phyloP scores from a whole-genome alignment of 2,888 invertebrate genomes.

The Tenodera sinensis region DNA sequence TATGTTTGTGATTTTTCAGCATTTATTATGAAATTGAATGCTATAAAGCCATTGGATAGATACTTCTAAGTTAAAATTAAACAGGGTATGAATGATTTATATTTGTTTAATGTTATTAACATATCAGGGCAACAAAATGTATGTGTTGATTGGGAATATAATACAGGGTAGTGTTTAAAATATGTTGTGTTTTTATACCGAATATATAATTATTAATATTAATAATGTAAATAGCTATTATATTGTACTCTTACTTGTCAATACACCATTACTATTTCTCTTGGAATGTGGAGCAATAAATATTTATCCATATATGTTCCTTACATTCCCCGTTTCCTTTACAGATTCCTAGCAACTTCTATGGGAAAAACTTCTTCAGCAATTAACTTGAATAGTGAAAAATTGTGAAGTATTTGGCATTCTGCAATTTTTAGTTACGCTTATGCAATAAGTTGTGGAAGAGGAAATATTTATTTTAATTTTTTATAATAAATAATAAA shows the following conservation, averaged over 20 bases:
- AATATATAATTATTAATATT: constrained; percentile 9
- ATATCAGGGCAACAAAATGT: constrained; percentile 1
- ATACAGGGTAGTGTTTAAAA: constrained; percentile 17
- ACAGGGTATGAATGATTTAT: constrained; percentile 20
- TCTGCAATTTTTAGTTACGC: too few species aligned
- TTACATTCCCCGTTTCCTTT: not conserved
- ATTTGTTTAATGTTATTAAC: constrained; percentile 19
- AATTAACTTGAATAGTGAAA: too few species aligned
- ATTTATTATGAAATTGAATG: not conserved
- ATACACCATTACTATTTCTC: constrained; percentile 4
- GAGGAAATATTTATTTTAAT: too few species aligned
- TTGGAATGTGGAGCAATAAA: not conserved
- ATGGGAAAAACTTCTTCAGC: too few species aligned
- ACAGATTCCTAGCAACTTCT: not conserved
- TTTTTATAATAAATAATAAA: too few species aligned
- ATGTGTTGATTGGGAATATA: constrained; percentile 9
- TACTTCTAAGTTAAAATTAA: not conserved
- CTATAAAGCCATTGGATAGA: not conserved
- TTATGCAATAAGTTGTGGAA: too few species aligned
- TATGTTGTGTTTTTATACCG: constrained; percentile 17
- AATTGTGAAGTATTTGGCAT: too few species aligned
- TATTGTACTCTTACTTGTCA: constrained; percentile 3
- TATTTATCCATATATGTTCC: not conserved
- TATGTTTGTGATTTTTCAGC: not conserved
- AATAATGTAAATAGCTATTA: constrained; percentile 3